A percentile compares a stretch with the other conserved stretches of the same genome.
phyloP scores from a whole-genome alignment of 2,797 vertebrate species.

The Platalea minor region DNA sequence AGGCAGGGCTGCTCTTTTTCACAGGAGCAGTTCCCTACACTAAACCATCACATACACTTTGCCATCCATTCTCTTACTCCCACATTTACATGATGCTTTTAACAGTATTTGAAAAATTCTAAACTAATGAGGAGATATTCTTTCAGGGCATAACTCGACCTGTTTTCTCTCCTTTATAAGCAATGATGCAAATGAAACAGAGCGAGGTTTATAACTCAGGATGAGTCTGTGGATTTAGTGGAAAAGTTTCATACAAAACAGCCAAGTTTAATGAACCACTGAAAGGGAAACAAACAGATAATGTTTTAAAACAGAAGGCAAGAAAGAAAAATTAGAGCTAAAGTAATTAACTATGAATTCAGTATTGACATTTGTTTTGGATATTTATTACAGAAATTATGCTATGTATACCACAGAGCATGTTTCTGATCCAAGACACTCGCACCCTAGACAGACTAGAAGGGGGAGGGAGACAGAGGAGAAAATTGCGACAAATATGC shows the following conservation, averaged over 20 bases:
- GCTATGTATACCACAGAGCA: neutral
- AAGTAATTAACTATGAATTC: neutral
- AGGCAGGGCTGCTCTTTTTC: neutral
- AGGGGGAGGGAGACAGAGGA: neutral
- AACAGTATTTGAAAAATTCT: neutral
- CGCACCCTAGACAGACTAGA: neutral
- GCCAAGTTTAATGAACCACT: neutral
- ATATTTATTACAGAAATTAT: neutral
- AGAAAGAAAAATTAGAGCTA: neutral
- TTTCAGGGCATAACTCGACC: constrained; percentile 46
- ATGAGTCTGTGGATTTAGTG: neutral
- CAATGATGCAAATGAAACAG: constrained; percentile 30
- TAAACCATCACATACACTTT: accelerated
- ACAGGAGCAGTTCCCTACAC: neutral
- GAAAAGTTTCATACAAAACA: neutral
- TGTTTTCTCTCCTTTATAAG: constrained; percentile 28
- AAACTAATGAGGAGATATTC: constrained; percentile 12
- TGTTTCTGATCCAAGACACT: neutral
- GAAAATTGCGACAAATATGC: neutral
- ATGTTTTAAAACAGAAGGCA: neutral
- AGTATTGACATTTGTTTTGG: neutral
- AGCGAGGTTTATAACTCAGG: neutral
- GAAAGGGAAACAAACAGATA: neutral
- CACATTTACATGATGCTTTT: neutral
- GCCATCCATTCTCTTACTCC: neutral